These are phyloP conservation scores for Menidia beryllina DNA, from an alignment of 2,113 vertebrate genomes.

Conservation along the genomic window DNA sequence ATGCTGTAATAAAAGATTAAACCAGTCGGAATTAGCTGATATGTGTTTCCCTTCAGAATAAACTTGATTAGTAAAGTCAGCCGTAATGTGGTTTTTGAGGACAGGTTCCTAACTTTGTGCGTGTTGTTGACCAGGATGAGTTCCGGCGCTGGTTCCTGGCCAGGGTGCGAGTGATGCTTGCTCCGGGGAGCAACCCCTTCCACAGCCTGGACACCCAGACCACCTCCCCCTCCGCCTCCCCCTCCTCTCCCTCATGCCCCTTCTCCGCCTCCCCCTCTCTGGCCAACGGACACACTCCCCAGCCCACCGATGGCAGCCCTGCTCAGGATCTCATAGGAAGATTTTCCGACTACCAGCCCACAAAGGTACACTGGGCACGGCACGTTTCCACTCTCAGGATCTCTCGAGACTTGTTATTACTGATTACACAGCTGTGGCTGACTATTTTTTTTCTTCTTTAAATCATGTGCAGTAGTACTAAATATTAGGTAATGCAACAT, in stretches of 20 bases:
- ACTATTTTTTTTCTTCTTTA: neutral
- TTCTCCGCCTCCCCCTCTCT: slow-evolving; percentile 74
- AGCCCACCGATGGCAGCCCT: slow-evolving; percentile 76
- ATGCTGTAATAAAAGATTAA: neutral
- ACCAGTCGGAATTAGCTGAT: too few relatives aligned
- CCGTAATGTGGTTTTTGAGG: neutral
- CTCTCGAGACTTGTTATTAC: neutral
- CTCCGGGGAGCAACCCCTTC: slow-evolving; percentile 85
- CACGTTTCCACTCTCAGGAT: neutral
- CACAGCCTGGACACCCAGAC: slow-evolving; percentile 82
- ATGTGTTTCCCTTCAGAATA: neutral
- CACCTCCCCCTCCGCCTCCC: slow-evolving; percentile 83
- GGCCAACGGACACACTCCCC: slow-evolving; percentile 81
- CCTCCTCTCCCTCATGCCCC: slow-evolving; percentile 76
- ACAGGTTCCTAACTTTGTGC: neutral
- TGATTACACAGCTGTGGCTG: neutral
- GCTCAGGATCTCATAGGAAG: slow-evolving; percentile 81
- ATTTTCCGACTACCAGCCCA: slow-evolving; percentile 82
- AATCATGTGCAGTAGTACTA: neutral
- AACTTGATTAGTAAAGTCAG: neutral
- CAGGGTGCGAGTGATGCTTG: slow-evolving; percentile 89
- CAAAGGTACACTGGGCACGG: slow-evolving; percentile 54
- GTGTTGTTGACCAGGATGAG: slow-evolving; percentile 86
- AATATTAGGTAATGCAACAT: neutral
- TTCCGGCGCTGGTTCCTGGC: slow-evolving; percentile 96